A percentile compares a stretch with the other conserved stretches of the same genome.
Evolutionary conservation across 2,113 vertebrate species (phyloP).

Genomic region (Piliocolobus tephrosceles): DNA sequence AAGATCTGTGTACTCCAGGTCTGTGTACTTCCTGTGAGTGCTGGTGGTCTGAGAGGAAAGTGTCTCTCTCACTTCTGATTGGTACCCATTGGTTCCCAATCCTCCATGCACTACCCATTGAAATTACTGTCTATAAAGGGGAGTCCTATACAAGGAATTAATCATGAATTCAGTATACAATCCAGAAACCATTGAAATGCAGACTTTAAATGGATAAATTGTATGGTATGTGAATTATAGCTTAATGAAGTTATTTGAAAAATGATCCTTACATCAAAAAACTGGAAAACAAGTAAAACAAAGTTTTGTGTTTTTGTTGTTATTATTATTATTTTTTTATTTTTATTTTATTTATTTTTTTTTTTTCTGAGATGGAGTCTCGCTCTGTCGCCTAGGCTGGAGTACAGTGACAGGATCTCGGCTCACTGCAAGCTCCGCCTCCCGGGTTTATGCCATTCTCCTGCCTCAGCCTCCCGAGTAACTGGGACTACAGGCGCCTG

Average conservation of each 20-base stretch:
- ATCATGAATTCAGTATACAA: not conserved
- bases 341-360: too few species aligned
- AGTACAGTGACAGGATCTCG: too few species aligned
- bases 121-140: not conserved
- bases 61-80: not conserved
- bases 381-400: too few species aligned
- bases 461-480: too few species aligned
- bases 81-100: not conserved
- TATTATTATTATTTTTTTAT: too few species aligned
- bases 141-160: not conserved
- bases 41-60: not conserved
- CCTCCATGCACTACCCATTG: not conserved
- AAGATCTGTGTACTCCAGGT: not conserved
- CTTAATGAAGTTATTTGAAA: slow-evolving; percentile 11
- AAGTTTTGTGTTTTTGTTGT: not conserved
- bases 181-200: not conserved
- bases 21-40: not conserved
- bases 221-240: not conserved
- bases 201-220: not conserved
- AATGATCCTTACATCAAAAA: not conserved
- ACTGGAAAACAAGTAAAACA: not conserved
- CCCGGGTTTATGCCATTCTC: too few species aligned
- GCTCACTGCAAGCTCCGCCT: too few species aligned
- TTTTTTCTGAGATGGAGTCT: too few species aligned
- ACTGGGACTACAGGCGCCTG: too few species aligned